Evolutionary conservation across 2,113 vertebrate species (phyloP).

Genomic region (Laticauda colubrina): DNA sequence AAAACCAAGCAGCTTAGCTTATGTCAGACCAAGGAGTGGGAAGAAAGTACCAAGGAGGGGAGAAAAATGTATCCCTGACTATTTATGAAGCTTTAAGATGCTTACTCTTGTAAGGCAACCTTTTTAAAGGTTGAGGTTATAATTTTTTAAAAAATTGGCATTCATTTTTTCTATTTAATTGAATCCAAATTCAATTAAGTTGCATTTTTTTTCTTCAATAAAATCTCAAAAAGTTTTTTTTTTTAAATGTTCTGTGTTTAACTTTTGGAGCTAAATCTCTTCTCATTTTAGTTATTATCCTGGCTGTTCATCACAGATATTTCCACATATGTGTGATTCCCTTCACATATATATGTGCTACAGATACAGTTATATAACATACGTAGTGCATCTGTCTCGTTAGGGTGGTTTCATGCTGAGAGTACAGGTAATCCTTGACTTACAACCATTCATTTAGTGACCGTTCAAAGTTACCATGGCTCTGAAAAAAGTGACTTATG

Average conservation of each 20-base stretch:
- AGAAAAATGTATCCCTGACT: neutral
- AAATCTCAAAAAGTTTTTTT: neutral
- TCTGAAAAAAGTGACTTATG: neutral
- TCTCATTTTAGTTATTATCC: neutral
- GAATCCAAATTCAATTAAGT: neutral
- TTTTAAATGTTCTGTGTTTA: neutral
- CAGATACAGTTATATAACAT: neutral
- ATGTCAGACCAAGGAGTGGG: constrained; percentile 22
- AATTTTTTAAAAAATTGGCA: constrained; percentile 7
- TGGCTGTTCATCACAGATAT: neutral
- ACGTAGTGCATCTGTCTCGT: neutral
- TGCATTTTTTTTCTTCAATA: neutral
- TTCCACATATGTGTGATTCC: neutral
- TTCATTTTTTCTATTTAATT: neutral
- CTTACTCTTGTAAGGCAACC: neutral
- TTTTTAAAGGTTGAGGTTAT: neutral
- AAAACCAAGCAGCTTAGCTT: neutral
- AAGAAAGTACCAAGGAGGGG: neutral
- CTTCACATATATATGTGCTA: neutral
- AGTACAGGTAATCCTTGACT: neutral
- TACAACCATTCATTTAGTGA: neutral
- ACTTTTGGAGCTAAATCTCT: neutral
- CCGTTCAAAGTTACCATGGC: neutral
- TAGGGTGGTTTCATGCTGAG: neutral
- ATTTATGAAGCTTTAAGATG: neutral